Base-by-base conservation (phyloP, 2,797 vertebrate species). In the Hyperoplus immaculatus region DNA sequence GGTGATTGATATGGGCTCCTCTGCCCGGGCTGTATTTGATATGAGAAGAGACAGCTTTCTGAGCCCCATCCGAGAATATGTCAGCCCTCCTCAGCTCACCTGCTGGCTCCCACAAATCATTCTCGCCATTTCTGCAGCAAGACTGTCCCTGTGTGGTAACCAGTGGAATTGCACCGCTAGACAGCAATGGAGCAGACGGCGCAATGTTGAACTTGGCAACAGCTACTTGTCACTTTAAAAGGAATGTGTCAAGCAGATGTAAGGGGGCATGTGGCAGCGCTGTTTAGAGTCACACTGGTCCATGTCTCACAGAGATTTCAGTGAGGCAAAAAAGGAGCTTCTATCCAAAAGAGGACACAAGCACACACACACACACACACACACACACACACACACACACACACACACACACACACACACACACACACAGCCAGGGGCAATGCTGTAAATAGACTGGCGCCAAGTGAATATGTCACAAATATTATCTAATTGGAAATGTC, bases 11-110 rank as follows among this genome's bases (percentile, higher is more conserved):
- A 87, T 18, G 67, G 73, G 75, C 63, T 82, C 74, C 63, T 86
- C 78, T 81, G 80, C 69, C 84, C 84, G 85, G 53, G 76, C 73
- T 56, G 80, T 82, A 88, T 80, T 72, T 80, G 71, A 87, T 88
- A 92, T 93, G 81, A 86, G 84, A 88, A 77, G 85, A 87, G 93
- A 93, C 91, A 93, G 90, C 81, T 90, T 90, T 79, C 85, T 87
- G 88, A 90, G 81, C 72, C 63, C 49, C 68, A 60, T 91, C 87
- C 88, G 87, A 89, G 84, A 88, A 70, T 76, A 29, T 59, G 84
- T 88, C 89, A 90, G 69, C 50, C 81, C 69, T 83, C 79, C 87
- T 88, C 83, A 83, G 62, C 78, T 93, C 88, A 92, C 90, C 90
- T 94, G 82, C 85, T 80, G 69, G 51, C 78, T 81, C 50, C 66